Evolutionary conservation across 2,888 invertebrate genomes (phyloP).

Genomic region (Troides aeacus): DNA sequence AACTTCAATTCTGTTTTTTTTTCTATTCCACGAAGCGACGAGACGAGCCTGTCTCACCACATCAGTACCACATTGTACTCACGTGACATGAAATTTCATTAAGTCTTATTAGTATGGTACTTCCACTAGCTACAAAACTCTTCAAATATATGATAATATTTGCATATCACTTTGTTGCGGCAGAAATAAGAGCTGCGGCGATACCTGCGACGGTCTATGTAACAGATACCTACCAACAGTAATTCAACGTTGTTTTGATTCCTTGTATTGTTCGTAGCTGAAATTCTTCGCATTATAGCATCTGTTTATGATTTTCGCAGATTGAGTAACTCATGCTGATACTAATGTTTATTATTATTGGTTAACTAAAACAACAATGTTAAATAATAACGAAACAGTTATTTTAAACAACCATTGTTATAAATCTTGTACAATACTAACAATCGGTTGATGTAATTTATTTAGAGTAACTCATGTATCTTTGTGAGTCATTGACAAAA

Average conservation of each 20-base stretch:
- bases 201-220: too few relatives aligned
- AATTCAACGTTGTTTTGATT: slow-evolving; percentile 15
- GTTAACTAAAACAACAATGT: background rate
- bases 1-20: slow-evolving; percentile 25
- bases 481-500: slow-evolving; percentile 35
- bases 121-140: too few relatives aligned
- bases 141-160: too few relatives aligned
- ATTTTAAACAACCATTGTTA: slow-evolving; percentile 10
- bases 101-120: too few relatives aligned
- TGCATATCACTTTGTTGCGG: too few relatives aligned
- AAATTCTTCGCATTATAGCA: too few relatives aligned
- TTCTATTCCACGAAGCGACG: too few relatives aligned
- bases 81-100: too few relatives aligned
- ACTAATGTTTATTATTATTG: background rate
- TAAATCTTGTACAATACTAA: background rate
- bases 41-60: too few relatives aligned
- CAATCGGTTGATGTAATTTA: background rate
- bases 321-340: slow-evolving; percentile 24
- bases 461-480: slow-evolving; percentile 32
- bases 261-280: slow-evolving; percentile 2
- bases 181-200: too few relatives aligned
- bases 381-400: background rate
- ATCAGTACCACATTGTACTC: too few relatives aligned
- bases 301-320: slow-evolving; percentile 20
- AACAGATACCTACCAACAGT: too few relatives aligned